A percentile compares a stretch with the other conserved stretches of the same genome.
phyloP scores from a whole-genome alignment of 2,113 vertebrate species.

The Laticauda laticaudata region DNA sequence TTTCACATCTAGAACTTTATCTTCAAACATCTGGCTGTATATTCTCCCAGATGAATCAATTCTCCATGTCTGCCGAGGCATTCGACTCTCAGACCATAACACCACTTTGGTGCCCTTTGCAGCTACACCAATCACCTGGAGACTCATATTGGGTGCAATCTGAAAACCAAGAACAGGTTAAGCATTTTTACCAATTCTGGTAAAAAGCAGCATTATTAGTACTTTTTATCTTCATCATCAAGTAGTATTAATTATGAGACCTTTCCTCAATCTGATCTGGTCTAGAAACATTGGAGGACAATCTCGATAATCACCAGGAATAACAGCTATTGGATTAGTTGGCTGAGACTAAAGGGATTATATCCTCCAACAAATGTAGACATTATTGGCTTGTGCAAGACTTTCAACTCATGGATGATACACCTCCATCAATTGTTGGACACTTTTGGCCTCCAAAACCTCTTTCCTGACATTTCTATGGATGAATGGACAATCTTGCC shows the following conservation, averaged over 20 bases:
- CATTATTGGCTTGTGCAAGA: neutral
- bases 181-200: neutral
- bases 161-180: constrained; percentile 39
- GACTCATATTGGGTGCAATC: constrained; percentile 83
- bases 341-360: neutral
- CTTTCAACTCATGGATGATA: neutral
- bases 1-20: constrained; percentile 87
- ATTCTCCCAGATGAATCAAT: constrained; percentile 76
- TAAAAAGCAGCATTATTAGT: neutral
- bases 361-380: neutral
- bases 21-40: constrained; percentile 81
- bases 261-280: neutral
- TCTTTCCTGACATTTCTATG: neutral
- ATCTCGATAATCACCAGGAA: neutral
- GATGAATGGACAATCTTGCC: neutral
- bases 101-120: constrained; percentile 83
- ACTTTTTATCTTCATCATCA: neutral
- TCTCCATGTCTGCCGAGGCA: constrained; percentile 86
- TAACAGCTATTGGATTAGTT: neutral
- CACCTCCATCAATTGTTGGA: neutral
- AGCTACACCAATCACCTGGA: constrained; percentile 87
- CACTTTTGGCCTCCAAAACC: neutral
- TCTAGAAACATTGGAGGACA: neutral
- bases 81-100: constrained; percentile 84
- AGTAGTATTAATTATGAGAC: neutral